Base-by-base conservation (phyloP, 2,888 invertebrate species). In the Agonum fuliginosum region DNA sequence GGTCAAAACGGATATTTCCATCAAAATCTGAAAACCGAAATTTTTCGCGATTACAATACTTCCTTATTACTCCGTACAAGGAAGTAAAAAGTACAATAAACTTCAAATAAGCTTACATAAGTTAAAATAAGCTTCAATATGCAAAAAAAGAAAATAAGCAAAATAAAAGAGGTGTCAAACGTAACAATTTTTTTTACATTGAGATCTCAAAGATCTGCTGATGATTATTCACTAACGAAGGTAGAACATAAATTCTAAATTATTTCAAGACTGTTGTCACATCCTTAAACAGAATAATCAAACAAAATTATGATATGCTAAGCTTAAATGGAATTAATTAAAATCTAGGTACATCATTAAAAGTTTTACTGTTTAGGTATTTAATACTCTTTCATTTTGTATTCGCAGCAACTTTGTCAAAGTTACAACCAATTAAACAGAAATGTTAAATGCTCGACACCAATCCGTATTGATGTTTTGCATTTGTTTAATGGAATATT, bases 271-370 rank as follows among this genome's bases (percentile, higher is more conserved):
- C 30, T 5, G 27, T 62, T 62, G 37, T 62, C 62, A 62, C 27
- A 14, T 37, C 34, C 34, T 62, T 30, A 3, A 58, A 24, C 14
- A n/a, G 10, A 41, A 8, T 22, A 14, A 19, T 69, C 46, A 71
- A 71, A 71, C 46, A 48, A 71, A 71, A 43, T 71, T 24, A 71
- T 71, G 43, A 71, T 22, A 48, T 19, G 24, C 24, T 27, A 24
- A 22, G 48, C 46, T 46, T 12, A 46, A 71, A 22, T 71, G 48
- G 70, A 71, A 46, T 71, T 71, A 46, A 71, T 71, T 71, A 71
- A 48, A 46, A 71, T 71, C 34, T 41, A 3, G 30, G 48, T 48
- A 71, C 43, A 71, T 71, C 70, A 71, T 71, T 71, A 71, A 71
- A 71, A 71, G 43, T 71, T 71, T 71, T 12, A 48, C 30, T 71